Percentiles rank a stretch among this genome's conserved stretches.
Conservation (phyloP, 2,888 invertebrate species). For the Auanema freiburgensis region DNA sequence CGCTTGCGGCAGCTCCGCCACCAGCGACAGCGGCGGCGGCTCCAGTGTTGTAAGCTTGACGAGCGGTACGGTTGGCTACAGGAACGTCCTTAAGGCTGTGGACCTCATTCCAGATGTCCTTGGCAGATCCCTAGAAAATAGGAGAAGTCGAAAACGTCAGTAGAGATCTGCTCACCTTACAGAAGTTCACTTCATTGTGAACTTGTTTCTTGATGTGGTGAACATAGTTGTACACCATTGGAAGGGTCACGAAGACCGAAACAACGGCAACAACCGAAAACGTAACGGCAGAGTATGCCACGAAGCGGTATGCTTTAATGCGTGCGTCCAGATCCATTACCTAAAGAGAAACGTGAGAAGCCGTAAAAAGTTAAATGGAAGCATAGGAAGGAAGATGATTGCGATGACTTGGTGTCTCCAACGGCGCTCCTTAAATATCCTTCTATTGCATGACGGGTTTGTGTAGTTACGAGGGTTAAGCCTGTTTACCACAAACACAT, state of each 20-base stretch:
- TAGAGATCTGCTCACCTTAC: conserved; percentile 4
- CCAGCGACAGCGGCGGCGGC: conserved; percentile 30
- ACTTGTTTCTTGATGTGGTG: conserved; percentile 12
- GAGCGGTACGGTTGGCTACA: conserved; percentile 47
- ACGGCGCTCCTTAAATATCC: too few relatives aligned
- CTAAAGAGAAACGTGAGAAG: conserved; percentile 4
- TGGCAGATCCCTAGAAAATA: conserved; percentile 35
- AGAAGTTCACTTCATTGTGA: conserved; percentile 14
- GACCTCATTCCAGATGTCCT: conserved; percentile 46
- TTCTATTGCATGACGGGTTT: too few relatives aligned
- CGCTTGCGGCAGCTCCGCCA: conserved; percentile 30
- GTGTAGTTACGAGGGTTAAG: too few relatives aligned
- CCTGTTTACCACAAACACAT: too few relatives aligned
- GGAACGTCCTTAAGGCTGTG: conserved; percentile 44
- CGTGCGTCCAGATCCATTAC: conserved; percentile 46
- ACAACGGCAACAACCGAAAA: conserved; percentile 26
- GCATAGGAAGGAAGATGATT: too few relatives aligned
- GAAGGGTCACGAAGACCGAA: conserved; percentile 8
- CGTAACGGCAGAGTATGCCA: conserved; percentile 48
- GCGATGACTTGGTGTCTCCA: too few relatives aligned
- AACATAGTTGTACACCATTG: conserved; percentile 7
- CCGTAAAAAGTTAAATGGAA: neutral
- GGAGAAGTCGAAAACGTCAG: neutral
- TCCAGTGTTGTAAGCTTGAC: conserved; percentile 41
- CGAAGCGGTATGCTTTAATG: conserved; percentile 45